Evolutionary conservation across 2,888 invertebrate species (phyloP), one percentile per base, ranked within the genome.

Genomic region (Oxytorus armatus): DNA sequence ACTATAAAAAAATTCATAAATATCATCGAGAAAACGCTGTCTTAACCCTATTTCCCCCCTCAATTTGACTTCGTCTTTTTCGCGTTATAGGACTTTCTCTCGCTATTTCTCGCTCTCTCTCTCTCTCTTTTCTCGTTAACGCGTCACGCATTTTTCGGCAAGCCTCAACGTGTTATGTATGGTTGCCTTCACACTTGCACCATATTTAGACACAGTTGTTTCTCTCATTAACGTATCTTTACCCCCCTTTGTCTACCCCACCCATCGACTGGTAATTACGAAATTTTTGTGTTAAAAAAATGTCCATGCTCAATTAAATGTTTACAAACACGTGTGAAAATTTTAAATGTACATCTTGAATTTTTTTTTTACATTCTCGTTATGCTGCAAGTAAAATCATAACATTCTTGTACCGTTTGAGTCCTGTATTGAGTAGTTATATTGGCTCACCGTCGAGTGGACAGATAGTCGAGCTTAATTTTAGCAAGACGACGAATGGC

Each of bases 401-500:
- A 29, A 14, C 14, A n/a, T 44, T n/a, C n/a, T 61, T 39, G 10
- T 11, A 44, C 10, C 16, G 55, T 16, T 0, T 11, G 29, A 10
- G 16, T 33, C 2, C n/a, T n/a, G n/a, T n/a, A n/a, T n/a, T n/a
- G 25, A 53, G 42, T 42, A 18, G 49, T 72, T 59, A 49, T 72
- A 61, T 72, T 23, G 59, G 47, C 33, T 10, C 33, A 36, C 23
- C 25, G 80, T 55, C 82, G 80, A 83, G 80, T 79, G 83, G 83
- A 83, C 77, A 79, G 53, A 70, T 75, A 77, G 81, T 83, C 85
- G 74, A 83, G 85, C 87, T 88, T 89, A 89, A 89, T 89, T 89
- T 89, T 89, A 89, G 89, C 87, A 84, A 81, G 84, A 87, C 88
- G 85, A 88, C 88, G 86, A 86, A 88, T 87, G 85, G 87, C 85